A percentile compares a stretch with the other conserved stretches of the same genome.
These are phyloP conservation scores for Lithobius niger DNA, from an alignment of 1,140 invertebrate species.

Conservation along the genomic window DNA sequence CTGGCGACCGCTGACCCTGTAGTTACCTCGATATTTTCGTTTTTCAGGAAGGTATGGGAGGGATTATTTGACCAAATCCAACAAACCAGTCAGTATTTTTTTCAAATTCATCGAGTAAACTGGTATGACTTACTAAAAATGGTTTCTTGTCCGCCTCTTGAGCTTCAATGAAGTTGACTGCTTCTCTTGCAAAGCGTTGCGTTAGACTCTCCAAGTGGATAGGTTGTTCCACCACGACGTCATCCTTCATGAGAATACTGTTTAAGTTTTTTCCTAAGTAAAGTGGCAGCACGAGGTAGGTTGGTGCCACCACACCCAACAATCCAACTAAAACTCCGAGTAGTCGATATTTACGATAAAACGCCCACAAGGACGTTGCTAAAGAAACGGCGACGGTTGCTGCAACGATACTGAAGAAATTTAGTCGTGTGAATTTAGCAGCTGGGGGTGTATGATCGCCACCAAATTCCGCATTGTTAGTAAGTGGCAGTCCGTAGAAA, in stretches of 20 bases:
- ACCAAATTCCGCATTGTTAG: slow-evolving; percentile 32
- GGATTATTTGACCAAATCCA: no score
- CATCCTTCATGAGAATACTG: slow-evolving; percentile 25
- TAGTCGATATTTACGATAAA: background rate
- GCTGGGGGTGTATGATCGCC: background rate
- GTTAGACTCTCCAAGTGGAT: slow-evolving; percentile 21
- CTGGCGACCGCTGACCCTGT: no score
- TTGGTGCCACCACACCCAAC: background rate
- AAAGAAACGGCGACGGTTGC: background rate
- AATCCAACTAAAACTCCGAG: background rate
- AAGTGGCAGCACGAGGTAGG: background rate
- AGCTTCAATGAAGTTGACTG: slow-evolving; percentile 18
- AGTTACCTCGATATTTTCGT: no score
- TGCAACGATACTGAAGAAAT: background rate
- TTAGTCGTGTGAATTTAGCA: background rate
- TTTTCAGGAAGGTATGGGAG: no score
- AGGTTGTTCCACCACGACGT: slow-evolving; percentile 22
- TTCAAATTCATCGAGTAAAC: no score
- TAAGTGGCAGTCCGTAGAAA: slow-evolving; percentile 35
- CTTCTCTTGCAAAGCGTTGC: slow-evolving; percentile 20
- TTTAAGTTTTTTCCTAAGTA: slow-evolving; percentile 24
- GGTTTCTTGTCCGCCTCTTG: slow-evolving; percentile 1
- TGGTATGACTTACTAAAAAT: slow-evolving; percentile 10
- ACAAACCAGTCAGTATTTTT: no score
- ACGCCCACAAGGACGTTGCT: background rate